Evolutionary conservation across 1,140 invertebrate species (phyloP).

Genomic region (Drosophila chauvacae): DNA sequence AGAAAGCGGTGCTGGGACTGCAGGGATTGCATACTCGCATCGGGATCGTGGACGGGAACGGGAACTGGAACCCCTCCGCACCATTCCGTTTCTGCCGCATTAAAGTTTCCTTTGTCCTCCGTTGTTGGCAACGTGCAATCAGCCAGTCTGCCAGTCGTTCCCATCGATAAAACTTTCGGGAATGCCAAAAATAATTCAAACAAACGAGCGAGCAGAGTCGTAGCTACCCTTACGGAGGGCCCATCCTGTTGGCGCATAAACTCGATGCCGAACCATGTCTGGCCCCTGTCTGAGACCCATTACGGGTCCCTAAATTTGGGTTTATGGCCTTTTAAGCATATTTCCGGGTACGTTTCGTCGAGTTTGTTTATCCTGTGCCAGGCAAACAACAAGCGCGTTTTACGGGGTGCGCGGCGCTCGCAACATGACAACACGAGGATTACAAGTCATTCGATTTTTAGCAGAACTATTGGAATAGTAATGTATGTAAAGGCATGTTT

Average conservation of each 20-base stretch:
- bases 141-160: conserved; percentile 27
- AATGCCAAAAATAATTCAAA: conserved; percentile 55
- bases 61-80: conserved; percentile 2
- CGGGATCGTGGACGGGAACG: too few relatives aligned
- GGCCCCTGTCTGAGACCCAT: conserved; percentile 50
- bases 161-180: conserved; percentile 58
- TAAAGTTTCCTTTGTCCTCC: conserved; percentile 47
- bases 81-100: conserved; percentile 36
- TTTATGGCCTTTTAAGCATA: conserved; percentile 72
- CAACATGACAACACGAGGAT: conserved; percentile 35
- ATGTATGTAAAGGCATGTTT: conserved; percentile 32
- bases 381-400: conserved; percentile 35
- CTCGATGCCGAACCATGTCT: conserved; percentile 40
- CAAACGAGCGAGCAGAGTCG: conserved; percentile 32
- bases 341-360: conserved; percentile 65
- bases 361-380: conserved; percentile 58
- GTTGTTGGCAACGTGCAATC: conserved; percentile 56
- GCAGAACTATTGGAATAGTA: conserved; percentile 24
- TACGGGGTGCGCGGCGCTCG: conserved; percentile 10
- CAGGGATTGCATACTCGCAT: conserved; percentile 31
- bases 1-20: conserved; percentile 34
- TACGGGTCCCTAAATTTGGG: conserved; percentile 53
- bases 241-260: conserved; percentile 56
- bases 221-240: conserved; percentile 56
- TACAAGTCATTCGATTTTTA: conserved; percentile 24